Evolutionary conservation across 92 coral and sea anemone species (phyloP).

Genomic region (Pocillopora grandis): DNA sequence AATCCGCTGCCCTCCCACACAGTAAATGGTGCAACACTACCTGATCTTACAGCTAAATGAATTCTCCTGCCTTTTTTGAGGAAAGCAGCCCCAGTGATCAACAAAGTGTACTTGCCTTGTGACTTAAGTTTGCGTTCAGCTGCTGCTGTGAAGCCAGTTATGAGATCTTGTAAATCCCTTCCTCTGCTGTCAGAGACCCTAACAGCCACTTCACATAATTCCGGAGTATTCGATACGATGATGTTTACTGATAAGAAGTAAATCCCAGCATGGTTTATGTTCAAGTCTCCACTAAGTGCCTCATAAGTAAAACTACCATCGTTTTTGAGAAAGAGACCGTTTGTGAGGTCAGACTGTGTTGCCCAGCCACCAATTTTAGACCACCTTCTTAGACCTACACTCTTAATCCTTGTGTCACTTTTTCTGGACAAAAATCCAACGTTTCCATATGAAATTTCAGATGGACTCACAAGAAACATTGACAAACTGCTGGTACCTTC

Average conservation of each 20-base stretch:
- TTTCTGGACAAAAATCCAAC: conserved; percentile 65
- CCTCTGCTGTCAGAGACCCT: conserved; percentile 41
- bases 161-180: not conserved
- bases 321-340: conserved; percentile 58
- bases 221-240: conserved; percentile 27
- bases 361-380: conserved; percentile 64
- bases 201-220: conserved; percentile 51
- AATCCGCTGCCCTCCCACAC: conserved; percentile 70
- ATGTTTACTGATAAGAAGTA: conserved; percentile 58
- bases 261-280: conserved; percentile 54
- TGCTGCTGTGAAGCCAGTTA: conserved; percentile 45
- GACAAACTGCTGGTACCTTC: conserved; percentile 55
- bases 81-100: conserved; percentile 58
- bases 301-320: conserved; percentile 55
- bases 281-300: conserved; percentile 53
- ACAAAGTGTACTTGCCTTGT: conserved; percentile 39
- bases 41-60: conserved; percentile 47
- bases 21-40: conserved; percentile 45
- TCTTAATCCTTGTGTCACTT: conserved; percentile 53
- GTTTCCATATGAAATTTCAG: conserved; percentile 41
- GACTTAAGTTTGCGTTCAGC: conserved; percentile 40
- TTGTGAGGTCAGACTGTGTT: conserved; percentile 61
- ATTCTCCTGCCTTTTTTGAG: conserved; percentile 35
- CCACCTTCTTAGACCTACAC: conserved; percentile 34
- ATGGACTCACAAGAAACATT: conserved; percentile 55